These are phyloP conservation scores for Procambarus virginalis DNA, from an alignment of 1,140 invertebrate genomes.

Conservation along the genomic window DNA sequence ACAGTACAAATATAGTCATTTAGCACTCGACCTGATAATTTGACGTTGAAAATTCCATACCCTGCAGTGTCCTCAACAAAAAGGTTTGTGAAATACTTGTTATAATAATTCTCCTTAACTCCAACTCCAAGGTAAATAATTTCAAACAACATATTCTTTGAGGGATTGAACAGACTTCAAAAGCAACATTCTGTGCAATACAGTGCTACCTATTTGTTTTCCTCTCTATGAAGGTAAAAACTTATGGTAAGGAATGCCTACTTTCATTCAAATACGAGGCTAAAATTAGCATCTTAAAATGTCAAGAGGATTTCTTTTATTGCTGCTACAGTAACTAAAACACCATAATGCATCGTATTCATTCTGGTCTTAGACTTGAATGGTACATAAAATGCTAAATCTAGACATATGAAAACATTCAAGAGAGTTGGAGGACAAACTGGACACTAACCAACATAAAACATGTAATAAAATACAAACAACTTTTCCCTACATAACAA, in stretches of 20 bases:
- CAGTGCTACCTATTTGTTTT: background rate
- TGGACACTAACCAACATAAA: slow-evolving; percentile 6
- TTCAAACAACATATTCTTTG: background rate
- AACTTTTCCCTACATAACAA: slow-evolving; percentile 2
- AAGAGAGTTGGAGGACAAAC: slow-evolving; percentile 10
- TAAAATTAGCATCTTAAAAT: background rate
- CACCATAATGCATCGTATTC: background rate
- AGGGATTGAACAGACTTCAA: too few relatives aligned
- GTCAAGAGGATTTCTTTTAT: background rate
- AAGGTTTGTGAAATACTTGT: background rate
- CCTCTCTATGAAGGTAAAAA: background rate
- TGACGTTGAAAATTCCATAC: slow-evolving; percentile 3
- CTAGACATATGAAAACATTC: background rate
- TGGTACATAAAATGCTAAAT: background rate
- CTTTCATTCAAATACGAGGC: background rate
- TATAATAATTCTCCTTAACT: background rate
- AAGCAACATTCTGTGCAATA: too few relatives aligned
- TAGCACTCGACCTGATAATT: background rate
- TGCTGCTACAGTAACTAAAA: background rate
- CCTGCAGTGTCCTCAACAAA: background rate
- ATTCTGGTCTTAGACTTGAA: background rate
- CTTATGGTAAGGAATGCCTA: background rate
- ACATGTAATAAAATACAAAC: slow-evolving; percentile 3
- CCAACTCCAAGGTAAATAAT: background rate
- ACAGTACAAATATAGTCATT: background rate